Base-by-base conservation (phyloP, 2,888 invertebrate species). In the Nudaria mundana region DNA sequence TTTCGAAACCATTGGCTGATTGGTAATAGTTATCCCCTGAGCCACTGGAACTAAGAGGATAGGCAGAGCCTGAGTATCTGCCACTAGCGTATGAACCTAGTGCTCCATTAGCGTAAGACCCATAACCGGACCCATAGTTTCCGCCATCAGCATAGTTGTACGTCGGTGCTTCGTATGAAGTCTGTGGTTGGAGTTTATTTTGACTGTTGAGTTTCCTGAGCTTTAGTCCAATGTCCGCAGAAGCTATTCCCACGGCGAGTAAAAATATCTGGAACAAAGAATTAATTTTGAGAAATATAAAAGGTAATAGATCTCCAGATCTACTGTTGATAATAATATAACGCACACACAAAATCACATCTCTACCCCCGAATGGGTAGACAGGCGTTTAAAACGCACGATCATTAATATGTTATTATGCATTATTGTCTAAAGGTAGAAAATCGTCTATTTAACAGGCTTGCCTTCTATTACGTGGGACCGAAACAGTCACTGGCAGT, bases 131-230 rank as follows among this genome's bases (percentile, higher is more conserved):
- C 16, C 49, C 52, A 24, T 59, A 43, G 43, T 39, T 62, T 24
- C 55, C 51, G n/a, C n/a, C n/a, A n/a, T n/a, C n/a, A 22, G 66
- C 58, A 12, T 45, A 29, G 55, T 74, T 75, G 48, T 78, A 74
- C 1, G 77, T 70, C 1, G 89, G 86, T 7, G 73, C 54, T 28
- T 83, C 86, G 44, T 84, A 90, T 2, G 84, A 79, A 1, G 83
- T 81, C 1, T 80, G 63, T 3, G 88, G 88, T 11, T 71, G 72
- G 43, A 81, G 76, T 66, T 88, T 89, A 5, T 81, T 67, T 58
- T 88, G 83, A 23, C 83, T 84, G n/a, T n/a, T n/a, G n/a, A n/a
- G n/a, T n/a, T n/a, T n/a, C n/a, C n/a, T n/a, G n/a, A n/a, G n/a
- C n/a, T n/a, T n/a, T 14, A 76, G 65, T 5, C 76, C 63, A 8